Conservation (phyloP, 2,888 invertebrate genomes). For the Limnephilus lunatus region DNA sequence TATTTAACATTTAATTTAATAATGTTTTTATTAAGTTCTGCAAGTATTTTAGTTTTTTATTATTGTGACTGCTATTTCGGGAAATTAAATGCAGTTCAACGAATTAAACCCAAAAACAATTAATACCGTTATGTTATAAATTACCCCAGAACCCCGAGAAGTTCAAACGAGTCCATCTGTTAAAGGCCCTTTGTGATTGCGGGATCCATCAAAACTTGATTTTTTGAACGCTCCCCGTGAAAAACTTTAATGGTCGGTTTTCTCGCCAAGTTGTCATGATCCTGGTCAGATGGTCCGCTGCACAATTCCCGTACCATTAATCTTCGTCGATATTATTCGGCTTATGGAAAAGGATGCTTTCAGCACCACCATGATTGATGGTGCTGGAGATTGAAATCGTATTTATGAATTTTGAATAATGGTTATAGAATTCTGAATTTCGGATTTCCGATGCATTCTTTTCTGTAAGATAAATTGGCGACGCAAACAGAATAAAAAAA, state of each 20-base stretch:
- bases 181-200: background rate
- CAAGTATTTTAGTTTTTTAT: no score
- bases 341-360: conserved; percentile 17
- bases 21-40: no score
- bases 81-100: no score
- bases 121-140: background rate
- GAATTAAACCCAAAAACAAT: no score
- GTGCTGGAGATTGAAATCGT: background rate
- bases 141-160: background rate
- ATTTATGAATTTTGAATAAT: background rate
- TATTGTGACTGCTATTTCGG: no score
- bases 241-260: background rate
- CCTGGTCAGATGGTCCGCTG: background rate
- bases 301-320: background rate
- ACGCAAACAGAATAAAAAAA: background rate
- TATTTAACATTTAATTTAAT: no score
- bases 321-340: conserved; percentile 39
- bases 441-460: background rate
- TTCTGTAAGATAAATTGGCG: background rate
- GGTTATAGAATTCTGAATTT: background rate
- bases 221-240: background rate
- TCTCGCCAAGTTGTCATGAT: background rate
- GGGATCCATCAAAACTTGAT: background rate
- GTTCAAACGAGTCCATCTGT: background rate
- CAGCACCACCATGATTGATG: conserved; percentile 6